Evolutionary conservation across 2,797 vertebrate genomes (phyloP).

Genomic region (Anniella stebbinsi): DNA sequence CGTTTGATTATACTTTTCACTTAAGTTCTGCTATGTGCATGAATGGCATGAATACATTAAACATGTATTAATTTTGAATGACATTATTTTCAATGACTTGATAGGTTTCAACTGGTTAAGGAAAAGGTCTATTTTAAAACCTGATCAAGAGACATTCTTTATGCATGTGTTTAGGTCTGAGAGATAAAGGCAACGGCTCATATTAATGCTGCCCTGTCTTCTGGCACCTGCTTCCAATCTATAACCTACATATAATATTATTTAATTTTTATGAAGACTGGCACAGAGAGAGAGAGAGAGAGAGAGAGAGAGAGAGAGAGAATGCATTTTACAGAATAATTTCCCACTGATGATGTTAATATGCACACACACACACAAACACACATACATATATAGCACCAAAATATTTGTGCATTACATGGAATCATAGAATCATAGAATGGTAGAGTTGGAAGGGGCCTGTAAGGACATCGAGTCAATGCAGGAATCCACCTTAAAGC

Average conservation of each 20-base stretch:
- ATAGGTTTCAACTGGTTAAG: background rate
- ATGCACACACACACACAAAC: background rate
- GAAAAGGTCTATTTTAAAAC: background rate
- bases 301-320: fast-evolving
- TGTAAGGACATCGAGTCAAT: too few species aligned
- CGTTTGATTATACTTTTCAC: background rate
- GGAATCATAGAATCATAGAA: too few species aligned
- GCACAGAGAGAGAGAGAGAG: fast-evolving
- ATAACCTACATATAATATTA: background rate
- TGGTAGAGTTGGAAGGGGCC: too few species aligned
- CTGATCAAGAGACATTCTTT: slow-evolving; percentile 7
- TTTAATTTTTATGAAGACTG: background rate
- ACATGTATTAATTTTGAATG: background rate
- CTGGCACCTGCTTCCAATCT: background rate
- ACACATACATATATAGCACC: too few species aligned
- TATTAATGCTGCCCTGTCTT: fast-evolving
- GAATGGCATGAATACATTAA: fast-evolving
- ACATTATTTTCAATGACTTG: background rate
- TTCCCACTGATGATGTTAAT: background rate
- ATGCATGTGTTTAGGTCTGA: fast-evolving
- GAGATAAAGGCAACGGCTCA: fast-evolving
- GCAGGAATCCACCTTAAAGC: too few species aligned
- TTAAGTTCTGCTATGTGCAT: fast-evolving
- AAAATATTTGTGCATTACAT: too few species aligned
- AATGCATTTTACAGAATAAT: background rate